Evolutionary conservation across 2,797 vertebrate genomes (phyloP).

Genomic region (Enteromius trimaculatus): DNA sequence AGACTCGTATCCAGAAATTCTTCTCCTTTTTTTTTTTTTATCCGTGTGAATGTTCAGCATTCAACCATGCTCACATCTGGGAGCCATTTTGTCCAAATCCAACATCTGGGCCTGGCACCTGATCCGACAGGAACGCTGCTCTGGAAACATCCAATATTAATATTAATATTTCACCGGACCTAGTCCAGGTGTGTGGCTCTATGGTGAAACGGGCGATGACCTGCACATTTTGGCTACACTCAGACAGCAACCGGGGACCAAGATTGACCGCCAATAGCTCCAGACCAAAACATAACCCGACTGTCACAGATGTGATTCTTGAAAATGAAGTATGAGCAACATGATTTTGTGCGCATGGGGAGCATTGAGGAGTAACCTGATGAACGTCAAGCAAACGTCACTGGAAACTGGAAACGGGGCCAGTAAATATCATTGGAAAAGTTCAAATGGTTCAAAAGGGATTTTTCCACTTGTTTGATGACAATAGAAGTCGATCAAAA

Average conservation of each 20-base stretch:
- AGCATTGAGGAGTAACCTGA: constrained; percentile 17
- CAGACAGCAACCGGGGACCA: background rate
- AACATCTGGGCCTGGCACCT: constrained; percentile 55
- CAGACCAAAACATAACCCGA: constrained; percentile 45
- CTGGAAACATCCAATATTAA: constrained; percentile 54
- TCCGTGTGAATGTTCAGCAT: constrained; percentile 36
- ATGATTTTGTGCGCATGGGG: constrained; percentile 15
- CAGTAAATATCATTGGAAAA: background rate
- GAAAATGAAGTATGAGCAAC: constrained; percentile 45
- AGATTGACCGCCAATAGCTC: constrained; percentile 17
- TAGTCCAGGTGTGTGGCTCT: constrained; percentile 45
- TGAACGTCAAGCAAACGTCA: constrained; percentile 37
- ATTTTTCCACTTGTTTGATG: constrained; percentile 10
- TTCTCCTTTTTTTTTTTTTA: constrained; percentile 32
- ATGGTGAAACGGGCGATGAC: constrained; percentile 40
- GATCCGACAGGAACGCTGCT: constrained; percentile 41
- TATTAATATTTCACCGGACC: constrained; percentile 44
- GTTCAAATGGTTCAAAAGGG: constrained; percentile 25
- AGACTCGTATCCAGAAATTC: constrained; percentile 7
- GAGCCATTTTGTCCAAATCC: constrained; percentile 54
- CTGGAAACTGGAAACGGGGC: constrained; percentile 46
- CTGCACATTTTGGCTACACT: constrained; percentile 38
- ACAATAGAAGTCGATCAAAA: background rate
- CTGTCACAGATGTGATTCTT: constrained; percentile 32
- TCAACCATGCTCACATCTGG: constrained; percentile 55